Evolutionary conservation across 2,797 vertebrate species (phyloP).

Genomic region (Orientallactaga sibirica): DNA sequence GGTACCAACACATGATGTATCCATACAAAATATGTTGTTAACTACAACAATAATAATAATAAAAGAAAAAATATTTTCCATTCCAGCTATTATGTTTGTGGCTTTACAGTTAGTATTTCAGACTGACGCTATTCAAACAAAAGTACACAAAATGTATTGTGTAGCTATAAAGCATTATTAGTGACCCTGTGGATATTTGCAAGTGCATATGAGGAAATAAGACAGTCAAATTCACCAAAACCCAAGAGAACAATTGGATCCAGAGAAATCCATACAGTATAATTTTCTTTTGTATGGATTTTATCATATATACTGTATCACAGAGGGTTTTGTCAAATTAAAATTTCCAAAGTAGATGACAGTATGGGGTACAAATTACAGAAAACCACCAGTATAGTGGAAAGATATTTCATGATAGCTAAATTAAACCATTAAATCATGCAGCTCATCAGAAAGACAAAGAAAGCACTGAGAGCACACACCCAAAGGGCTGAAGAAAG

Average conservation of each 20-base stretch:
- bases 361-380: conserved; percentile 42
- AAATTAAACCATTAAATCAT: conserved; percentile 75
- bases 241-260: conserved; percentile 61
- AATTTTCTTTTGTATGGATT: conserved; percentile 59
- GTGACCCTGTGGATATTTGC: conserved; percentile 37
- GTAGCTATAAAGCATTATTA: conserved; percentile 43
- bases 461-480: not conserved
- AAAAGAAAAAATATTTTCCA: conserved; percentile 9
- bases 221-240: not conserved
- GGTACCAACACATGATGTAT: no score
- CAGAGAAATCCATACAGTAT: conserved; percentile 68
- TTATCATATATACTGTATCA: conserved; percentile 23
- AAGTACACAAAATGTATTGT: conserved; percentile 48
- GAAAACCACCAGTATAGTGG: conserved; percentile 33
- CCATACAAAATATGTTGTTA: no score
- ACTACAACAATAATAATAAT: no score
- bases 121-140: conserved; percentile 13
- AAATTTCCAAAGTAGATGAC: conserved; percentile 68
- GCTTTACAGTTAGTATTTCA: conserved; percentile 27
- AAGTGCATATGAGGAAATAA: conserved; percentile 21
- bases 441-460: conserved; percentile 33
- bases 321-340: conserved; percentile 66
- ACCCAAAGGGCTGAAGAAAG: not conserved
- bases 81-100: not conserved
- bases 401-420: conserved; percentile 56